Base-by-base conservation (phyloP, 2,888 invertebrate genomes). In the Thelaira solivaga region DNA sequence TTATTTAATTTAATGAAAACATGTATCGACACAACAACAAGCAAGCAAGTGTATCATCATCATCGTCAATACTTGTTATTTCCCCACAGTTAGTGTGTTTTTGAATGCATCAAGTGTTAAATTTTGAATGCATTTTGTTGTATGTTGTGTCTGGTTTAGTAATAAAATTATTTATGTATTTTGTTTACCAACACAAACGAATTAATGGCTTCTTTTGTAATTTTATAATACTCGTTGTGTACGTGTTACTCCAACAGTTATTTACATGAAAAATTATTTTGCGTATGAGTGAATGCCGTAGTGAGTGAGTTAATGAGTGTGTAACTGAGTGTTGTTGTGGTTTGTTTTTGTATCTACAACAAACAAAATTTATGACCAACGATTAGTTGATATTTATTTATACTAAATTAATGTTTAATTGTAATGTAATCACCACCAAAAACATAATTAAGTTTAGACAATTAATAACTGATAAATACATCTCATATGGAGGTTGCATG, bases 351-450 rank as follows among this genome's bases (percentile, higher is more conserved):
- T 43, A 22, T 47, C 62, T 53, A 10, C 18, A 49, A 34, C 29
- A 53, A 55, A n/a, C n/a, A n/a, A n/a, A n/a, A 72, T 76, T 71
- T 51, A 74, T 78, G 65, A 22, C 49, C 61, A 49, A 29, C 61
- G 43, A 61, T 75, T 61, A 71, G 20, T 61, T 47, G 45, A 47
- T 62, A 76, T 65, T 61, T 62, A 76, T 65, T 61, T 45, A 72
- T 72, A 57, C 22, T 31, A 26, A 76, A 72, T 72, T 72, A 69
- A 55, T 71, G 31, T 71, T 76, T 71, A 61, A 76, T 72, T 67
- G 67, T 57, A 67, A 34, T 47, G 20, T 41, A 72, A 62, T 72
- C 72, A 76, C 59, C 55, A 76, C 45, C 57, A 55, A 72, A 49
- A 71, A 72, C 55, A 43, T 59, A 49, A 72, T 72, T 76, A 72